Conservation (phyloP, 2,113 vertebrate species). For the Tamias sibiricus region DNA sequence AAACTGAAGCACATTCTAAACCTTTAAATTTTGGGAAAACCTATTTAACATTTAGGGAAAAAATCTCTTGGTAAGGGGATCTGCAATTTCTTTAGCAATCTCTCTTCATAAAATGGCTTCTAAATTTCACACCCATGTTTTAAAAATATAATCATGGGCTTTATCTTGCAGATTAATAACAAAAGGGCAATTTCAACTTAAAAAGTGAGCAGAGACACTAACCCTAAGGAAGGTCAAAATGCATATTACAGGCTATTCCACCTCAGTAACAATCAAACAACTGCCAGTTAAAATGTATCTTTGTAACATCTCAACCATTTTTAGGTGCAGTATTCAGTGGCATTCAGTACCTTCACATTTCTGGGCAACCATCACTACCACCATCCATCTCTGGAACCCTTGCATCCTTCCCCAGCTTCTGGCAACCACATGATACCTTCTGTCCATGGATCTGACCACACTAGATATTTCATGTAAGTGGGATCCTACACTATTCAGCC, state of each 20-base stretch:
- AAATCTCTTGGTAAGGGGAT: neutral
- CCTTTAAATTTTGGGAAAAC: slow-evolving; percentile 1
- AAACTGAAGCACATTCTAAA: neutral
- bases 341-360: neutral
- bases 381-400: neutral
- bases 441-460: neutral
- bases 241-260: neutral
- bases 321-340: neutral
- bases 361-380: neutral
- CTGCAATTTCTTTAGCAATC: neutral
- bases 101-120: neutral
- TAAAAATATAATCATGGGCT: neutral
- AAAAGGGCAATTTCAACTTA: neutral
- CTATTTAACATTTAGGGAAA: neutral
- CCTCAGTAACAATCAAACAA: neutral
- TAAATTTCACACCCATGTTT: neutral
- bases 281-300: neutral
- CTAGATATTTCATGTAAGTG: neutral
- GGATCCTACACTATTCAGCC: neutral
- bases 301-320: neutral
- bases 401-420: neutral
- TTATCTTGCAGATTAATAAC: slow-evolving; percentile 37
- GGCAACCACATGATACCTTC: neutral
- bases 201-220: slow-evolving; percentile 17
- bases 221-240: neutral